Evolutionary conservation across 2,797 vertebrate species (phyloP).

Genomic region (Neoniphon sammara): DNA sequence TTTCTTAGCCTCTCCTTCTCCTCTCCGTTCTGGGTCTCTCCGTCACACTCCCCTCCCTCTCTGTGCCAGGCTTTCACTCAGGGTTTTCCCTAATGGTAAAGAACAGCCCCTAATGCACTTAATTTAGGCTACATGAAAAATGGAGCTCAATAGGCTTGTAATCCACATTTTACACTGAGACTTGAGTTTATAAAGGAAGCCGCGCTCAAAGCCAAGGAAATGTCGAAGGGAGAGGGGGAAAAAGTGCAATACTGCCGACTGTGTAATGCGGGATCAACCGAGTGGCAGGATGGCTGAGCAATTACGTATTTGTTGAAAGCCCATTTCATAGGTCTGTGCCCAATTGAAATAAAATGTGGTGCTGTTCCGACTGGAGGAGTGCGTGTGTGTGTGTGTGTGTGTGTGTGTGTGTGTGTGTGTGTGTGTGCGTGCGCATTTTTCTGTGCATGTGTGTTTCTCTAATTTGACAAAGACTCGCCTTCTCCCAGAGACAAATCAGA

Average conservation of each 20-base stretch:
- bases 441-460: background rate
- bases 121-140: constrained; percentile 73
- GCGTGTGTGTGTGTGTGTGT: constrained; percentile 20
- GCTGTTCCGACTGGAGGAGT: constrained; percentile 23
- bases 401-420: background rate
- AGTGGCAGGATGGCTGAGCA: constrained; percentile 78
- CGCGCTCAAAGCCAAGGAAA: constrained; percentile 74
- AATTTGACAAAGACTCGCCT: background rate
- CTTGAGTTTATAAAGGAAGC: constrained; percentile 70
- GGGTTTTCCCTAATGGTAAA: constrained; percentile 62
- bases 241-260: constrained; percentile 65
- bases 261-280: constrained; percentile 79
- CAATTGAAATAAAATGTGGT: constrained; percentile 65
- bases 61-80: constrained; percentile 36
- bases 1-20: background rate
- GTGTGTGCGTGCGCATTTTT: background rate
- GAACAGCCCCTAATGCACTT: constrained; percentile 67
- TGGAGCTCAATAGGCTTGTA: constrained; percentile 71
- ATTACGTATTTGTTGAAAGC: constrained; percentile 84
- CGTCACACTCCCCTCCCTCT: constrained; percentile 1
- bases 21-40: background rate
- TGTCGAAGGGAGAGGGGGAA: constrained; percentile 59
- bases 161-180: constrained; percentile 77
- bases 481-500: background rate
- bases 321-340: constrained; percentile 67